Evolutionary conservation across 2,113 vertebrate genomes (phyloP), one percentile per base, ranked within the genome.

Genomic region (Galeopterus variegatus): DNA sequence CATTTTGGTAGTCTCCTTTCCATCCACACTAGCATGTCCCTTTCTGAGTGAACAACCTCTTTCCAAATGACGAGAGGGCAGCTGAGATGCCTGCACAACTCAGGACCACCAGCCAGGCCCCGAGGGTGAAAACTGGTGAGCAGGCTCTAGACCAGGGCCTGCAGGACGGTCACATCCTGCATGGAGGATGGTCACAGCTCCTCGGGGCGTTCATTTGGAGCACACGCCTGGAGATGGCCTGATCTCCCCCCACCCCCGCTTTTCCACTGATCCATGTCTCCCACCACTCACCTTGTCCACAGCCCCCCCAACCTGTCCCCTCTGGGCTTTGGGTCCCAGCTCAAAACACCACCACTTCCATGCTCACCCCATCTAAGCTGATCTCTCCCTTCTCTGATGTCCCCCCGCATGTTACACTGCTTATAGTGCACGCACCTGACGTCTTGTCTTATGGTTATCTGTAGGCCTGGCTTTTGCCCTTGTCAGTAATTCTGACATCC

Each of bases 201-300:
- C 10, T 1, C 0, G 5, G 56, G 60, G 18, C 24, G 7, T 28
- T 45, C 18, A 15, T 50, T 50, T 5, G 0, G 9, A 67, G 64
- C 45, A 28, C 4, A 23, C 36, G 26, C 6, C 77, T 69, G 21
- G 36, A 62, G 23, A n/a, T 11, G 54, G 31, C 23, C 41, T 41
- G 10, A 52, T 24, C 18, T 60, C 33, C 7, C 23, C 31, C 26
- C 26, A 0, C 19, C 31, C 19, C 19, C 23, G n/a, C 24, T 26
- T 10, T 72, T 80, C 12, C 41, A 17, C 31, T 31, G 52, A 52
- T 36, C 10, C 11, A 9, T 3, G 9, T 15, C 67, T 83, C n/a
- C 14, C 31, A 31, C 41, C 14, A 23, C 7, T 52, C 2, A 24
- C 18, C 0, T 62, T 9, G 1, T 1, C 62, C 21, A 41, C 41